Evolutionary conservation across 2,888 invertebrate genomes (phyloP).

Genomic region (Mythimna albipuncta): DNA sequence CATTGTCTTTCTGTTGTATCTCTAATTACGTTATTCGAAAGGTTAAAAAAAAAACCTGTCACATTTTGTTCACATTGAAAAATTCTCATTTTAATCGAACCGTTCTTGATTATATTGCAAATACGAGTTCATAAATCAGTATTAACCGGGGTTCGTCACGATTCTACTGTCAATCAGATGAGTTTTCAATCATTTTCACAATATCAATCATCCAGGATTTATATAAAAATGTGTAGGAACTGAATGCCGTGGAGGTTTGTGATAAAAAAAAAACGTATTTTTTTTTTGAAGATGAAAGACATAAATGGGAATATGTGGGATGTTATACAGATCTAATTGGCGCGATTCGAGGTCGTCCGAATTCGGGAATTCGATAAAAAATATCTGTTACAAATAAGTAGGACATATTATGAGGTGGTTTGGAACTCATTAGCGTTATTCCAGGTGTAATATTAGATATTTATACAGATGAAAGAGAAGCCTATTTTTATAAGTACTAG

Average conservation of each 20-base stretch:
- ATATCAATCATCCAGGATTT: slow-evolving; percentile 59
- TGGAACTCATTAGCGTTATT: neutral
- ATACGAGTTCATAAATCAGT: slow-evolving; percentile 59
- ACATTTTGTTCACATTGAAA: neutral
- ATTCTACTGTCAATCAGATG: slow-evolving; percentile 60
- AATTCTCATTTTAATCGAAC: slow-evolving; percentile 21
- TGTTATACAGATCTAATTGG: slow-evolving; percentile 16
- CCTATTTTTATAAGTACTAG: too few species aligned
- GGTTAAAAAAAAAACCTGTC: too few species aligned
- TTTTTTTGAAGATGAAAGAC: slow-evolving; percentile 23
- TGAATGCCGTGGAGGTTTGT: slow-evolving; percentile 16
- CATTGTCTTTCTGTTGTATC: too few species aligned
- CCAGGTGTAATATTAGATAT: too few species aligned
- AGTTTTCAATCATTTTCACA: slow-evolving; percentile 59
- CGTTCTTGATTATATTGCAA: slow-evolving; percentile 46
- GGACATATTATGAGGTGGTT: neutral
- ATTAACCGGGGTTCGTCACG: slow-evolving; percentile 50
- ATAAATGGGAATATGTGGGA: slow-evolving; percentile 27
- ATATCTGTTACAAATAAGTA: neutral
- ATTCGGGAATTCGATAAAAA: neutral
- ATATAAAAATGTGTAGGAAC: slow-evolving; percentile 16
- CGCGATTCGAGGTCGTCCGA: slow-evolving; percentile 1
- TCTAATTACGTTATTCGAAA: too few species aligned
- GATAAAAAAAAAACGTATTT: slow-evolving; percentile 16
- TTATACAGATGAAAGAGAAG: too few species aligned